Evolutionary conservation across 2,888 invertebrate genomes (phyloP), one percentile per base, ranked within the genome.

Genomic region (Tyria jacobaeae): DNA sequence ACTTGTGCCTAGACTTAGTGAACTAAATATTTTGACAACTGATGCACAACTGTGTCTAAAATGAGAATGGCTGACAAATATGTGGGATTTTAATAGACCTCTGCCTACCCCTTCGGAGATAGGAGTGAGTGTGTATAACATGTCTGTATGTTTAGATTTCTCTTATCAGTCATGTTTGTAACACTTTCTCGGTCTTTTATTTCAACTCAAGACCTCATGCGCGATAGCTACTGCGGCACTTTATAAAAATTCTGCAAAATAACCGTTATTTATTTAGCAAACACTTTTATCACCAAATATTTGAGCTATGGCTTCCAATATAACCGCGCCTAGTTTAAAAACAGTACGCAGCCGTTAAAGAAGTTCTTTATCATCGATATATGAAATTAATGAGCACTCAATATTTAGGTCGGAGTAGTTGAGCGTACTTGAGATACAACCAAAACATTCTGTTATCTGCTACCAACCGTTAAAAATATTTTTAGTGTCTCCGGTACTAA

Each of bases 371-470:
- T 80, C 74, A 31, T 54, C 58, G 82, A 89, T 89, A n/a, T n/a
- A 84, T 68, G 66, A 79, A 80, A 77, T 80, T 82, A 87, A 86
- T 81, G 82, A 83, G 80, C 74, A 71, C 82, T 82, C 73, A 71
- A 83, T 82, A 89, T 85, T 76, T 89, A 80, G 89, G 88, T 83
- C 89, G 79, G 76, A 80, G 77, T 80, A 80, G 86, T 88, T 87
- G 84, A 88, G 83, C 77, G 82, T 83, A 86, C 87, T 89, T 82
- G 87, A 89, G 80, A 83, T 84, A 82, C 78, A 73, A 74, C 66
- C 71, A 75, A 71, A 81, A 78, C 75, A 77, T 79, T 75, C 59
- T 75, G 74, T 78, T 82, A 78, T 79, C 71, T 70, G 44, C 60
- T 53, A 64, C 59, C 10, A 57, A 52, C 62, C 62, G 66, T 64